Evolutionary conservation across 1,140 invertebrate species (phyloP), one percentile per base, ranked within the genome.

Genomic region (Platyscapa corneri): DNA sequence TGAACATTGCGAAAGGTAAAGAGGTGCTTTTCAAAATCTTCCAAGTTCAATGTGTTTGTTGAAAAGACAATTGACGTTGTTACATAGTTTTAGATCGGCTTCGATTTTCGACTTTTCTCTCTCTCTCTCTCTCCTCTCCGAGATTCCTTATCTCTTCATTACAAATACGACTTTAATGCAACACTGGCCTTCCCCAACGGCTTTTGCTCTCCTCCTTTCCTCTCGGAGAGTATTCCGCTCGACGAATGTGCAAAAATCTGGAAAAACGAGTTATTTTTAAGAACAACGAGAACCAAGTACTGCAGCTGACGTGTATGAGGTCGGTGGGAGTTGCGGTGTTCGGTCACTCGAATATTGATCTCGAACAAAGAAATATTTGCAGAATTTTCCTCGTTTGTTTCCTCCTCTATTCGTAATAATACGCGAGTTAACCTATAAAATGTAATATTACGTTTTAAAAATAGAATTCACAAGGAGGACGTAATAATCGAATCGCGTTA

Each of bases 61-160:
- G 84, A 86, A 86, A 81, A 86, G 84, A 86, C 80, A 86, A 86
- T 82, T 77, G 80, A 82, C 84, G 74, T 82, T 82, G 80, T 82
- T 86, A 86, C 80, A 82, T 60, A 82, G 84, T 70, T 86, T 82
- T 82, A 76, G 64, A 86, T 81, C 79, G 60, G 60, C 79, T 82
- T 77, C 79, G 72, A 82, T 86, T 82, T 86, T 77, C 72, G n/a
- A 85, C 60, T 67, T 65, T 12, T 23, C 56, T 56, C 12, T 60
- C 27, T 42, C 42, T 46, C 12, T 5, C 42, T 46, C 42, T 46
- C 42, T 18, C 65, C n/a, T 23, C 32, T 49, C 34, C 10, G 7
- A 37, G 34, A 56, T 74, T 74, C 20, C 46, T 82, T 74, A 56
- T 56, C 82, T 64, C 30, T 65, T 83, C 39, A 46, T 77, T 77